Evolutionary conservation across 2,113 vertebrate genomes (phyloP), one percentile per base, ranked within the genome.

Genomic region (Salminus brasiliensis): DNA sequence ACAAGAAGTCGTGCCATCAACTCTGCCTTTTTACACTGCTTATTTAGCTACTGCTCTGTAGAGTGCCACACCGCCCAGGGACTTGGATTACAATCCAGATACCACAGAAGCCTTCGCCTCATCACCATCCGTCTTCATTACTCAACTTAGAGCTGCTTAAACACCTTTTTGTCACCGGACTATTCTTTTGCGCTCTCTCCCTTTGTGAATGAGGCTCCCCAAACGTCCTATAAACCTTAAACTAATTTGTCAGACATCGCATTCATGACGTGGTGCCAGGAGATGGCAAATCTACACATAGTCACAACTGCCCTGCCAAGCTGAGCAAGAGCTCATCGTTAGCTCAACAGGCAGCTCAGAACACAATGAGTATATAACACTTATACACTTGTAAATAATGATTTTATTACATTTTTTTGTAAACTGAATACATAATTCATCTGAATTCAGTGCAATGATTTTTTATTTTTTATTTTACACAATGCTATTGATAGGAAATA

Each of bases 1-100:
- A 23, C 4, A 55, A 55, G 52, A 55, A 55, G n/a, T 66, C 32
- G 23, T 39, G 32, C 62, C 36, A 11, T 66, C 12, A n/a, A 39
- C 32, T 66, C 32, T 81, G 41, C 69, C 52, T 49, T 55, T 55
- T n/a, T 59, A 59, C 39, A 69, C n/a, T 16, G 49, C 43, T 62
- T 25, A 71, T 70, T 76, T 62, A 68, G 43, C 23, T 68, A 69
- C 66, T 6, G 21, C 66, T 23, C 39, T n/a, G n/a, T 55, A 57
- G 15, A 16, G 27, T 59, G 78, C 29, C 34, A 67, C 60, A 74
- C 49, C 52, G 9, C 36, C 62, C 62, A 0, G 29, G 78, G 21
- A 43, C n/a, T 80, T 62, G 59, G 25, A 43, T 80, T 74, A 74
- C 71, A 49, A 69, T 67, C 71, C 62, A 23, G 65, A 76, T 76